Conservation (phyloP, 2,888 invertebrate species). For the Deilephila elpenor region DNA sequence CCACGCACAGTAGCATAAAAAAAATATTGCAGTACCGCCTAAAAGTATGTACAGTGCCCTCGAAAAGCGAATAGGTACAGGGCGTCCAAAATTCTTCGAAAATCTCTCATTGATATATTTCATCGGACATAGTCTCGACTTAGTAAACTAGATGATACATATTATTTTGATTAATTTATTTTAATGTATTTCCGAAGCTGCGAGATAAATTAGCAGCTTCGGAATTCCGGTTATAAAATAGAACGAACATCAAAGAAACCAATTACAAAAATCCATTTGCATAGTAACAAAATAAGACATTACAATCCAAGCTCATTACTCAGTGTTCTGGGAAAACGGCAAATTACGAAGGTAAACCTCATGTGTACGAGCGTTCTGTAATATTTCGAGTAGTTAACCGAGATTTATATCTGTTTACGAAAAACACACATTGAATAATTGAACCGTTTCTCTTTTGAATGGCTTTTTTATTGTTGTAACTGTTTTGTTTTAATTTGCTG, state of each 20-base stretch:
- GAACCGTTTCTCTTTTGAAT: slow-evolving; percentile 27
- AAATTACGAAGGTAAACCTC: slow-evolving; percentile 73
- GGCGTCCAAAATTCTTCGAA: no score
- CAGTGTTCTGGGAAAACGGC: slow-evolving; percentile 69
- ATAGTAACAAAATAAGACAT: slow-evolving; percentile 3
- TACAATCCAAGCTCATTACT: slow-evolving; percentile 29
- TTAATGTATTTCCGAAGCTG: no score
- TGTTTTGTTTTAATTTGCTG: slow-evolving; percentile 16
- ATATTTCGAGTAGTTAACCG: slow-evolving; percentile 57
- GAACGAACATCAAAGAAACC: not conserved
- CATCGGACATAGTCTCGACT: no score
- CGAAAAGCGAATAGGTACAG: no score
- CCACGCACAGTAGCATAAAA: no score
- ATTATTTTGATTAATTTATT: no score
- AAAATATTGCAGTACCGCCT: no score
- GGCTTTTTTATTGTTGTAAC: slow-evolving; percentile 30
- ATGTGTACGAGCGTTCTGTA: slow-evolving; percentile 52
- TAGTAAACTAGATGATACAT: no score
- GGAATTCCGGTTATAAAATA: not conserved
- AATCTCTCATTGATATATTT: no score
- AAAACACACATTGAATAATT: slow-evolving; percentile 27
- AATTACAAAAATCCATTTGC: slow-evolving; percentile 9
- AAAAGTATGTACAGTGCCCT: no score
- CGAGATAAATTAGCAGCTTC: not conserved
- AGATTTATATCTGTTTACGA: slow-evolving; percentile 55